Evolutionary conservation across 2,113 vertebrate genomes (phyloP).

Genomic region (Datnioides undecimradiatus): DNA sequence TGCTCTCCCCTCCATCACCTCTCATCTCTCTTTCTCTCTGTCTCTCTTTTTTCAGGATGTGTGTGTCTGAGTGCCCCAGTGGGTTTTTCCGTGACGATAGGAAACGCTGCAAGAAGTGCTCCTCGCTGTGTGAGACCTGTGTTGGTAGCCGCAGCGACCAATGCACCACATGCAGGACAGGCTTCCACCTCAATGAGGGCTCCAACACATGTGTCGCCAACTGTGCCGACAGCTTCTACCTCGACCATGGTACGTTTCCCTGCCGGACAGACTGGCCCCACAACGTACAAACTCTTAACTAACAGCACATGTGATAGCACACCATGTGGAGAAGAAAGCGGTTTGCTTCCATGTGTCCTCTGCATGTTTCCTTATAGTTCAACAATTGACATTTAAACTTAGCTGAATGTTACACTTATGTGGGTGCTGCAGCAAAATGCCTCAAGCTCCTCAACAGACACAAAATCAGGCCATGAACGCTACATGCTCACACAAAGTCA

Average conservation of each 20-base stretch:
- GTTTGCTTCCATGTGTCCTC: neutral
- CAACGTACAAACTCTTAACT: neutral
- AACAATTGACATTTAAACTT: neutral
- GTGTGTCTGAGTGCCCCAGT: conserved; percentile 93
- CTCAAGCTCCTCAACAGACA: neutral
- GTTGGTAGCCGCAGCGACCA: conserved; percentile 93
- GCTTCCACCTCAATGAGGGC: conserved; percentile 93
- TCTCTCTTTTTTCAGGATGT: conserved; percentile 91
- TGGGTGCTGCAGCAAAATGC: neutral
- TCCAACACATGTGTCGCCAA: conserved; percentile 88
- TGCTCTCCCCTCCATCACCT: neutral
- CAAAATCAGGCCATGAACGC: neutral
- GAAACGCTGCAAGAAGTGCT: conserved; percentile 97
- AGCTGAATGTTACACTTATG: neutral
- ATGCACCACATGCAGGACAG: conserved; percentile 92
- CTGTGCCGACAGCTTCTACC: conserved; percentile 92
- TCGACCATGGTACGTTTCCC: conserved; percentile 87
- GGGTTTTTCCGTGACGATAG: conserved; percentile 96
- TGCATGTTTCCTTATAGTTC: neutral
- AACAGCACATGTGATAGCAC: neutral
- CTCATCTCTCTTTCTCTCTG: too few relatives aligned
- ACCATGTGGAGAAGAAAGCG: neutral
- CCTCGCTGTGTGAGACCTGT: conserved; percentile 92
- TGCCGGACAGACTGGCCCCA: neutral
- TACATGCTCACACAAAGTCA: neutral